Evolutionary conservation across 2,113 vertebrate genomes (phyloP).

Genomic region (Periophthalmodon schlosseri): DNA sequence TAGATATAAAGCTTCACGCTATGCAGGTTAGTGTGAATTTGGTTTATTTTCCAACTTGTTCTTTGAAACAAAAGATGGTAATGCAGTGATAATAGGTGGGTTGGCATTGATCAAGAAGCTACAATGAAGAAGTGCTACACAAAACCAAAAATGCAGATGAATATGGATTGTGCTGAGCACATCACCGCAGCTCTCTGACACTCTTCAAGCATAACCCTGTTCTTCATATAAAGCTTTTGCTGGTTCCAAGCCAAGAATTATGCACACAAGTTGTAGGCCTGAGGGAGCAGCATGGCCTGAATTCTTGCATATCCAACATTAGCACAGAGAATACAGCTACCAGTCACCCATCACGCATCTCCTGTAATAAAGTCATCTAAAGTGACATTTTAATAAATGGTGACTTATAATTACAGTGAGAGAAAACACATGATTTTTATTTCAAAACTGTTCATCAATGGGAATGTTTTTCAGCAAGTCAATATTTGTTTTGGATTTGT

Average conservation of each 20-base stretch:
- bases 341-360: slow-evolving; percentile 40
- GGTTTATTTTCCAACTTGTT: slow-evolving; percentile 19
- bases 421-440: not conserved
- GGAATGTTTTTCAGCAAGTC: not conserved
- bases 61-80: slow-evolving; percentile 33
- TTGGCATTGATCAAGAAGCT: slow-evolving; percentile 21
- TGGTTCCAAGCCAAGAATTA: slow-evolving; percentile 58
- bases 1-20: not conserved
- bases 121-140: slow-evolving; percentile 5
- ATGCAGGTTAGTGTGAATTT: not conserved
- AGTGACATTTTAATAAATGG: slow-evolving; percentile 18
- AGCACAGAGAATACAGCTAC: slow-evolving; percentile 40
- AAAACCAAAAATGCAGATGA: slow-evolving; percentile 4
- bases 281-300: slow-evolving; percentile 72
- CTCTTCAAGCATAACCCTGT: slow-evolving; percentile 45
- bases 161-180: not conserved
- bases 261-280: slow-evolving; percentile 64
- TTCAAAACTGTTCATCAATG: not conserved
- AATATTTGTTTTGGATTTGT: not conserved
- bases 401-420: not conserved
- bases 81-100: slow-evolving; percentile 27
- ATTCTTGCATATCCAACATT: slow-evolving; percentile 63
- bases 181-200: slow-evolving; percentile 34
- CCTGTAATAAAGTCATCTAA: slow-evolving; percentile 48
- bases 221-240: slow-evolving; percentile 48